These are phyloP conservation scores for Phymanthus crucifer DNA, from an alignment of 92 coral and sea anemone genomes.

Conservation along the genomic window DNA sequence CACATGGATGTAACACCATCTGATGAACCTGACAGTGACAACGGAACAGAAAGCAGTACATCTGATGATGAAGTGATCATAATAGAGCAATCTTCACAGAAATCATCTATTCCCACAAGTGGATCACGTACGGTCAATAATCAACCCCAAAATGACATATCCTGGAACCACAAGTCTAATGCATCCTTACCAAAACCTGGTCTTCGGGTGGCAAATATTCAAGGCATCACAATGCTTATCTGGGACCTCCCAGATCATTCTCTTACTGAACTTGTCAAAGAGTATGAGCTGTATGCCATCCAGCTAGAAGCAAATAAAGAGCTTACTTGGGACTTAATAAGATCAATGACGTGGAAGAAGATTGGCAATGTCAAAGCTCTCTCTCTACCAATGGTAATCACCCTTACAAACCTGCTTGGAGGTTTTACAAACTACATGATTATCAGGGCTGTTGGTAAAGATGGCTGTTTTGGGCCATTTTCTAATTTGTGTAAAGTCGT, in stretches of 20 bases:
- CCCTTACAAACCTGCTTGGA: constrained; percentile 24
- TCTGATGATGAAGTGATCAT: neutral
- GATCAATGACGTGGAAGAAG: constrained; percentile 18
- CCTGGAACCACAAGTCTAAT: neutral
- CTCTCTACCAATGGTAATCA: constrained; percentile 31
- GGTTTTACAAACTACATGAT: constrained; percentile 25
- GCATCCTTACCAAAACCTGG: neutral
- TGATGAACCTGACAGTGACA: neutral
- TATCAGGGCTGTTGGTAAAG: constrained; percentile 11
- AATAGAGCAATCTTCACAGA: neutral
- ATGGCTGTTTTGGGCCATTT: constrained; percentile 18
- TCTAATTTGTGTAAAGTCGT: constrained; percentile 6
- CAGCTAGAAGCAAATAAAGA: neutral
- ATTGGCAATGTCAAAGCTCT: constrained; percentile 34
- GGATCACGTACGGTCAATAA: too few relatives aligned
- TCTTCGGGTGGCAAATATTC: neutral
- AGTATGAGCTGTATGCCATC: constrained; percentile 20
- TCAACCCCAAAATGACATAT: neutral
- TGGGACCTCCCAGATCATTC: constrained; percentile 6
- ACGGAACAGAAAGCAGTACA: neutral
- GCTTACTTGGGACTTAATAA: constrained; percentile 1
- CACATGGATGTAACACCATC: neutral
- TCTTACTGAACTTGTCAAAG: neutral
- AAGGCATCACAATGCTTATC: constrained; percentile 2
- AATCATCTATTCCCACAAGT: neutral